Conservation (phyloP, 2,888 invertebrate genomes). For the Pyrrhia umbra region DNA sequence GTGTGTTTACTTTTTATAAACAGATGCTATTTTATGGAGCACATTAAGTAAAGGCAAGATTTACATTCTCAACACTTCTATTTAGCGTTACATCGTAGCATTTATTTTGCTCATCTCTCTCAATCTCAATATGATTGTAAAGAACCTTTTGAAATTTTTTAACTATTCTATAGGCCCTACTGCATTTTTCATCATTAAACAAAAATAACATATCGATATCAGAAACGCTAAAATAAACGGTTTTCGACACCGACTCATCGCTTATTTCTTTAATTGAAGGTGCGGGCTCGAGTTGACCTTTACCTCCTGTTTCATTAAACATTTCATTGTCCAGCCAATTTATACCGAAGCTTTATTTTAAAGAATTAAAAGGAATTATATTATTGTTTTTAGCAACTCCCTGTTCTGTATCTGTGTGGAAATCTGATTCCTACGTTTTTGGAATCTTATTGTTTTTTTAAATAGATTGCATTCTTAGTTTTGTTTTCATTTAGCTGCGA, state of each 20-base stretch:
- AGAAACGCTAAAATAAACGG: constrained; percentile 49
- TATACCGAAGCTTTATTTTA: constrained; percentile 68
- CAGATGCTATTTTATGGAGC: constrained; percentile 19
- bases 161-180: not conserved
- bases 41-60: constrained; percentile 14
- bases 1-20: constrained; percentile 20
- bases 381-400: constrained; percentile 68
- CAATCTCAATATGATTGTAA: constrained; percentile 9
- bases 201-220: constrained; percentile 44
- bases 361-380: constrained; percentile 71
- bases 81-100: constrained; percentile 19
- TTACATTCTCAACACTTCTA: constrained; percentile 12
- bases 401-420: constrained; percentile 63
- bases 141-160: constrained; percentile 11
- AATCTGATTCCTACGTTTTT: constrained; percentile 61
- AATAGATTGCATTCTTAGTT: constrained; percentile 56
- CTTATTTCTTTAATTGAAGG: constrained; percentile 70
- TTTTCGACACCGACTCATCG: constrained; percentile 54
- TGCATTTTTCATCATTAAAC: constrained; percentile 10
- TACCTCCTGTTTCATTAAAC: constrained; percentile 75
- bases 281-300: constrained; percentile 59
- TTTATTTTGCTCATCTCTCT: too few relatives aligned
- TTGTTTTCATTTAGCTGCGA: constrained; percentile 31
- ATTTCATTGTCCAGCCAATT: constrained; percentile 75
- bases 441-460: constrained; percentile 57